Base-by-base conservation (phyloP, 2,888 invertebrate species). In the Diarsia rubi region DNA sequence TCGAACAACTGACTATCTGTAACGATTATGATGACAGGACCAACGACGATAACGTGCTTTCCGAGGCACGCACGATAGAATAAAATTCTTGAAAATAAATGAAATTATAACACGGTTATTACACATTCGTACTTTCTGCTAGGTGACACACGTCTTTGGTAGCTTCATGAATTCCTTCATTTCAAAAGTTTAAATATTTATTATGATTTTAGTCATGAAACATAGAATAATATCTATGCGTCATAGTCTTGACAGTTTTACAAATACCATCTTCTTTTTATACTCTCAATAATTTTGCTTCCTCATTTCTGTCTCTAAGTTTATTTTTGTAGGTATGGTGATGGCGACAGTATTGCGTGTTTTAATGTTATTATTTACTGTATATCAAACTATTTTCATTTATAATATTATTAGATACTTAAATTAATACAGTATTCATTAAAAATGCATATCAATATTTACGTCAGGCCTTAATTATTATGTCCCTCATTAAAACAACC, bases 231-330 rank as follows among this genome's bases (percentile, higher is more conserved):
- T 57, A 52, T 62, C 3, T 44, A 66, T 63, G 62, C 42, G 66
- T 72, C 78, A 59, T 31, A 14, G 14, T 63, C 42, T 59, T 37
- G 54, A 52, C 27, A 12, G 52, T 69, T 67, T 68, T 64, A 73
- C 42, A 54, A 79, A 80, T 75, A 70, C 24, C 47, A 45, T 69
- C 62, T 62, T 69, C n/a, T 69, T 66, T 72, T 66, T 57, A 66
- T 45, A 45, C 49, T 49, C 45, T 37, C 72, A 45, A 57, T 60
- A 45, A 57, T 60, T 62, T 65, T 42, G 47, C 59, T 82, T 84
- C 75, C 75, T 82, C 37, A 24, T 84, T 63, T 57, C 62, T 52
- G 57, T 37, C 11, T 65, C 44, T 24, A 37, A 27, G 47, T 63
- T 27, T 83, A 75, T 83, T 83, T 68, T 31, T 63, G 44, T 49